phyloP scores from a whole-genome alignment of 2,113 vertebrate species.

The Hymenochirus boettgeri region DNA sequence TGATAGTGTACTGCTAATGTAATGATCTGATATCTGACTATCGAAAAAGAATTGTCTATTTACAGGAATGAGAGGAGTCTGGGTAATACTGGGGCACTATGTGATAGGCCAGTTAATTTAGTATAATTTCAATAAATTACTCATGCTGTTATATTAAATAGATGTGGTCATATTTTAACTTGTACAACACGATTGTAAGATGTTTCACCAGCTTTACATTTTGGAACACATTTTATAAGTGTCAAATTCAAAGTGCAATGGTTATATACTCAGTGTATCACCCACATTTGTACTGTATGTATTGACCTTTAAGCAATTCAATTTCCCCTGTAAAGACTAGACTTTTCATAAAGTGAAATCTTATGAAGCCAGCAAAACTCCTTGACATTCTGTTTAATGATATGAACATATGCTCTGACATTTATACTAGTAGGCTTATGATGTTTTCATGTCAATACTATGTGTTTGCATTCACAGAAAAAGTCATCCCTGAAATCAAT shows the following conservation, averaged over 20 bases:
- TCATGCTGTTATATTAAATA: no score
- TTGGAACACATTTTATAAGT: no score
- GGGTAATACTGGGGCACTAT: no score
- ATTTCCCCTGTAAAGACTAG: slow-evolving; percentile 9
- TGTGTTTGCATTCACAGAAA: slow-evolving; percentile 3
- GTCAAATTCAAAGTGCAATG: neutral
- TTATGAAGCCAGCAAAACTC: slow-evolving; percentile 4
- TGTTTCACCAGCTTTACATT: no score
- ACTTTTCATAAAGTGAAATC: slow-evolving; percentile 15
- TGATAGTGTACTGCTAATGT: no score
- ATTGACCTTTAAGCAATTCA: slow-evolving; percentile 31
- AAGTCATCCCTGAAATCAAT: neutral
- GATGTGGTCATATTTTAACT: no score
- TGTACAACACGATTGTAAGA: no score
- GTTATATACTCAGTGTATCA: neutral
- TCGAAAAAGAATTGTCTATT: no score
- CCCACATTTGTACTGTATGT: neutral
- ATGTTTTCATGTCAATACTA: slow-evolving; percentile 11
- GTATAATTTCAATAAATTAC: no score
- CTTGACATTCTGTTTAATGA: slow-evolving; percentile 34
- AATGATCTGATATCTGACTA: no score
- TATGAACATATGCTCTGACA: slow-evolving; percentile 35
- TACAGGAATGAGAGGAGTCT: no score
- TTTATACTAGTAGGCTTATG: slow-evolving; percentile 20
- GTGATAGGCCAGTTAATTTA: no score